Evolutionary conservation across 2,888 invertebrate species (phyloP), one percentile per base, ranked within the genome.

Genomic region (Rhagium mordax): DNA sequence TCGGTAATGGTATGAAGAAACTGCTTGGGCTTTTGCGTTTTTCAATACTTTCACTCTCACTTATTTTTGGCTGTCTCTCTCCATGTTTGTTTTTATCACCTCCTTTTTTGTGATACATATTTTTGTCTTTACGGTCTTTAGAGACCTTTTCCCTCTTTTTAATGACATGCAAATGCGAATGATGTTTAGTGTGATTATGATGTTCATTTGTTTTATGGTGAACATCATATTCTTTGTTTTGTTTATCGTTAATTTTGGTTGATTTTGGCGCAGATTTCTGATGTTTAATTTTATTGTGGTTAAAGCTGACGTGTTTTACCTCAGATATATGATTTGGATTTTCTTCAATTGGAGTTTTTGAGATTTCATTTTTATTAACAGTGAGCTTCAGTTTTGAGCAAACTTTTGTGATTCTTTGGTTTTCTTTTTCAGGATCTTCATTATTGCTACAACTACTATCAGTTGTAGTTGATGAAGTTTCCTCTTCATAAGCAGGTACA

Each of bases 381-480:
- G 55, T 71, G 70, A 72, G 8, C 69, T 79, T 78, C 76, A 77
- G 75, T 80, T 81, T 77, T 71, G 79, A 77, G 75, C 80, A 77
- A 70, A 61, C 61, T 80, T 81, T 74, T 61, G 76, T 70, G 68
- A 75, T 79, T 76, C 82, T 81, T 79, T 81, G 82, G 70, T 79
- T 82, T 68, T 83, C 83, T 75, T 82, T 81, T 67, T 83, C 82
- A 49, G 79, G 75, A 59, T 81, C 81, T 41, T 82, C 81, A 66
- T 76, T 78, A 62, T 79, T 79, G 74, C 83, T 83, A 60, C 92
- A 93, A 57, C 93, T 93, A 79, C 92, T 92, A 83, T 93, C 93
- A 2, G 93, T 93, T 6, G 93, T 93, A 1, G 92, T 93, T 0
- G 93, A 93, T 7, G 93, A 93, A 1, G 92, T 91, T 81, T 94